Evolutionary conservation across 2,888 invertebrate genomes (phyloP).

Genomic region (Sceliomorpha sp.): DNA sequence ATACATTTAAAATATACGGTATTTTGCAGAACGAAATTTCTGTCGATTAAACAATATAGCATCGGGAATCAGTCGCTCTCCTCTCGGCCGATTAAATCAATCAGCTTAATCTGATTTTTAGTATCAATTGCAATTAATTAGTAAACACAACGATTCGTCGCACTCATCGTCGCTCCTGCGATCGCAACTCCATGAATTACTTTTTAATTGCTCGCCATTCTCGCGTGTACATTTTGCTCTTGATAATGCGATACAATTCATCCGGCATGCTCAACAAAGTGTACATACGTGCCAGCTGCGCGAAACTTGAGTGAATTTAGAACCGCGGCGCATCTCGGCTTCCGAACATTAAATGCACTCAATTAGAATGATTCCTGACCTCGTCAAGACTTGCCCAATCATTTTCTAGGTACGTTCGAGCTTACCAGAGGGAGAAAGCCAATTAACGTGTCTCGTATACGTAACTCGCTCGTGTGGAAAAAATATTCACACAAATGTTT

Average conservation of each 20-base stretch:
- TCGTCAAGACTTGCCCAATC: constrained; percentile 45
- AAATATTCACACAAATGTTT: no score
- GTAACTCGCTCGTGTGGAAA: constrained; percentile 14
- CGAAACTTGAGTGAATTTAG: constrained; percentile 23
- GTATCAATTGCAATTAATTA: background rate
- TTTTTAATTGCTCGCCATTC: background rate
- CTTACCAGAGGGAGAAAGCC: constrained; percentile 27
- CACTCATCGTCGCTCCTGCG: no score
- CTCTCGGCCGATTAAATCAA: background rate
- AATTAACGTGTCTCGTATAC: constrained; percentile 48
- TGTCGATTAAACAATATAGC: background rate
- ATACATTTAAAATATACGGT: no score
- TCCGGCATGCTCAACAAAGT: background rate
- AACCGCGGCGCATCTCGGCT: constrained; percentile 45
- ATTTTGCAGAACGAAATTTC: no score
- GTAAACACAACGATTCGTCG: background rate
- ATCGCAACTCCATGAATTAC: no score
- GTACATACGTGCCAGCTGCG: constrained; percentile 20
- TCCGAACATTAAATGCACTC: constrained; percentile 49
- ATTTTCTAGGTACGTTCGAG: constrained; percentile 40
- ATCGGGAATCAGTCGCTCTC: background rate
- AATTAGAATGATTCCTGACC: constrained; percentile 45
- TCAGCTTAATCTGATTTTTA: background rate
- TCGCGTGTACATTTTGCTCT: background rate
- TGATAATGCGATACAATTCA: background rate